phyloP scores from a whole-genome alignment of 2,888 invertebrate species.

The Sinelater perroti region DNA sequence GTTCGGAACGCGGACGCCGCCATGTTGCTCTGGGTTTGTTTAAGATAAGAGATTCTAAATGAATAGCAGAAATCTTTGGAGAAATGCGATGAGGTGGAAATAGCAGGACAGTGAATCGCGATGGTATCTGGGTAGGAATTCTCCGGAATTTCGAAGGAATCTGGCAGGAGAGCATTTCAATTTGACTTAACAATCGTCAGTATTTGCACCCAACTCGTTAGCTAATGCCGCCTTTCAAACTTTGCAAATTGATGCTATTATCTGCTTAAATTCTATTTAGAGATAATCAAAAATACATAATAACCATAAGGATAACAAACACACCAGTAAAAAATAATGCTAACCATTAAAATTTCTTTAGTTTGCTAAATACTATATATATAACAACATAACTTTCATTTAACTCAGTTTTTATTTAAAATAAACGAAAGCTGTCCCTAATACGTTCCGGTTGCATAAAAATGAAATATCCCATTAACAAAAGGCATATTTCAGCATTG shows the following conservation, averaged over 20 bases:
- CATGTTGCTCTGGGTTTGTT: slow-evolving; percentile 46
- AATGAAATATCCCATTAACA: slow-evolving; percentile 11
- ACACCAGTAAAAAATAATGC: too few relatives aligned
- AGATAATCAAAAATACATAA: too few relatives aligned
- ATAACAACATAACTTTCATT: too few relatives aligned
- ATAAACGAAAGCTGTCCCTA: slow-evolving; percentile 11
- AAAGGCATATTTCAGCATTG: background rate
- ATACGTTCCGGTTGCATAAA: slow-evolving; percentile 4
- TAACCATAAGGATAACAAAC: too few relatives aligned
- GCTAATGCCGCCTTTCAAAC: slow-evolving; percentile 44
- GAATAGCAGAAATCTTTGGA: slow-evolving; percentile 51
- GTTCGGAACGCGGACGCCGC: slow-evolving; percentile 36
- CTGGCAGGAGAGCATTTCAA: slow-evolving; percentile 48
- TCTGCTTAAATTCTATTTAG: slow-evolving; percentile 37
- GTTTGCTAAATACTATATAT: too few relatives aligned
- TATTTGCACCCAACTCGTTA: slow-evolving; percentile 45
- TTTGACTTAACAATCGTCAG: slow-evolving; percentile 46
- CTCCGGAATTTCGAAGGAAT: slow-evolving; percentile 44
- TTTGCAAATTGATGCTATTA: slow-evolving; percentile 42
- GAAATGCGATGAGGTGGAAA: slow-evolving; percentile 51
- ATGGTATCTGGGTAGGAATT: slow-evolving; percentile 48
- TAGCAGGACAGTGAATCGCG: slow-evolving; percentile 49
- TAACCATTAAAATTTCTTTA: too few relatives aligned
- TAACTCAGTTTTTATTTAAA: too few relatives aligned
- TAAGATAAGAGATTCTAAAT: slow-evolving; percentile 51